phyloP scores from a whole-genome alignment of 2,888 invertebrate species.

The Caenorhabditis drosophilae region DNA sequence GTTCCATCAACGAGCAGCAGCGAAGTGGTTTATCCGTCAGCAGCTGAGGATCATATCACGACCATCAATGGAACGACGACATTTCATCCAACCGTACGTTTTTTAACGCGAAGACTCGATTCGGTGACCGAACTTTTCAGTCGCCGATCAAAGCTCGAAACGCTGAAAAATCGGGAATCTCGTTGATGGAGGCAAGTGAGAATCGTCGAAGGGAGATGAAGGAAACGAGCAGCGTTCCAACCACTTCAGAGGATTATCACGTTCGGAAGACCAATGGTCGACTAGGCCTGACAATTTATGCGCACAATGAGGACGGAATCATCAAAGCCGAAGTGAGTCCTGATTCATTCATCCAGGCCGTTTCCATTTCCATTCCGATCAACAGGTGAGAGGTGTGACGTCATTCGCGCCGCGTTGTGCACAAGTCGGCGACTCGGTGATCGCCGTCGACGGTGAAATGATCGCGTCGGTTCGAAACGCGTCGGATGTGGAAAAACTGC shows the following conservation, averaged over 20 bases:
- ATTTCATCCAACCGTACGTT: conserved; percentile 29
- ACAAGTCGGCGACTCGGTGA: conserved; percentile 45
- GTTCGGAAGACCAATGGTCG: conserved; percentile 45
- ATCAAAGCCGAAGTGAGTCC: conserved; percentile 44
- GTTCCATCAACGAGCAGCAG: conserved; percentile 10
- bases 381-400: conserved; percentile 48
- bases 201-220: conserved; percentile 12
- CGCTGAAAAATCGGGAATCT: conserved; percentile 8
- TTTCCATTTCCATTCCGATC: too few species aligned
- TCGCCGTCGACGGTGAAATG: conserved; percentile 47
- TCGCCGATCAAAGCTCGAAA: not conserved
- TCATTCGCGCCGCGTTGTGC: conserved; percentile 44
- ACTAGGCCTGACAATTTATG: conserved; percentile 50
- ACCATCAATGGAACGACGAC: conserved; percentile 36
- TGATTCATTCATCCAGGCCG: too few species aligned
- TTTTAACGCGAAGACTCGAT: too few species aligned
- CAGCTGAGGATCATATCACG: conserved; percentile 23
- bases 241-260: conserved; percentile 36
- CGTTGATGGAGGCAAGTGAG: conserved; percentile 25
- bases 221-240: not conserved
- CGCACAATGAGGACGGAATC: conserved; percentile 47
- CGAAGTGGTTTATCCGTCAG: too few species aligned
- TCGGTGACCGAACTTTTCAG: too few species aligned
- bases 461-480: conserved; percentile 43
- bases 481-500: conserved; percentile 48